These are phyloP conservation scores for Idaea biselata DNA, from an alignment of 2,888 invertebrate species.

Conservation along the genomic window DNA sequence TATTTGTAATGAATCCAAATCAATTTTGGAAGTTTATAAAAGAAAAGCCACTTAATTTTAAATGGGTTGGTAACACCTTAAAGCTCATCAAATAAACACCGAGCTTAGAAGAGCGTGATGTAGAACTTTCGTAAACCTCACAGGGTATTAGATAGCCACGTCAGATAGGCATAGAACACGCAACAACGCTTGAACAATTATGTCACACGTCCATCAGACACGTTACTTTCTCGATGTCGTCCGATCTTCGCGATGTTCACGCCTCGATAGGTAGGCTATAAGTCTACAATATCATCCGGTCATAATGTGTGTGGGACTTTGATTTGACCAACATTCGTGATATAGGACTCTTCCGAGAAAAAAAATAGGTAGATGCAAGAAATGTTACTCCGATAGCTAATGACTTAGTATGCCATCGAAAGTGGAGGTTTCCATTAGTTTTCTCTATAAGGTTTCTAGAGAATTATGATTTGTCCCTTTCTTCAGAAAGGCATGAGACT, in stretches of 20 bases:
- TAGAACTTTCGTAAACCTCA: neutral
- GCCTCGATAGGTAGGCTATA: slow-evolving; percentile 31
- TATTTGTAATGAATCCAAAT: too few relatives aligned
- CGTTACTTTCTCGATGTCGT: slow-evolving; percentile 61
- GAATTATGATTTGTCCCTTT: too few relatives aligned
- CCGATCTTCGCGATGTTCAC: slow-evolving; percentile 44
- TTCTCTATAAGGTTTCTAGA: too few relatives aligned
- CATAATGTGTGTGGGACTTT: neutral
- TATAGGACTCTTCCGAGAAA: neutral
- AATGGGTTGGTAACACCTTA: neutral
- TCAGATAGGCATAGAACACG: slow-evolving; percentile 12
- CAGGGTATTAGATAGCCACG: neutral
- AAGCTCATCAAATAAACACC: neutral
- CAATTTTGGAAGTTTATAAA: too few relatives aligned
- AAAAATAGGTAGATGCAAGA: neutral
- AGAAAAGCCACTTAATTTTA: too few relatives aligned
- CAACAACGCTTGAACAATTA: slow-evolving; percentile 58
- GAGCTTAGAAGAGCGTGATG: neutral
- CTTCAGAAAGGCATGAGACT: too few relatives aligned
- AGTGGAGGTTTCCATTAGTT: too few relatives aligned
- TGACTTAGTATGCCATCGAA: too few relatives aligned
- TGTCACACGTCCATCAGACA: slow-evolving; percentile 67
- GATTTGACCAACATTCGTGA: neutral
- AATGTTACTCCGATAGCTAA: too few relatives aligned
- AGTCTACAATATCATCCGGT: neutral